phyloP scores from a whole-genome alignment of 1,140 invertebrate species.

The Pristionchus pacificus region DNA sequence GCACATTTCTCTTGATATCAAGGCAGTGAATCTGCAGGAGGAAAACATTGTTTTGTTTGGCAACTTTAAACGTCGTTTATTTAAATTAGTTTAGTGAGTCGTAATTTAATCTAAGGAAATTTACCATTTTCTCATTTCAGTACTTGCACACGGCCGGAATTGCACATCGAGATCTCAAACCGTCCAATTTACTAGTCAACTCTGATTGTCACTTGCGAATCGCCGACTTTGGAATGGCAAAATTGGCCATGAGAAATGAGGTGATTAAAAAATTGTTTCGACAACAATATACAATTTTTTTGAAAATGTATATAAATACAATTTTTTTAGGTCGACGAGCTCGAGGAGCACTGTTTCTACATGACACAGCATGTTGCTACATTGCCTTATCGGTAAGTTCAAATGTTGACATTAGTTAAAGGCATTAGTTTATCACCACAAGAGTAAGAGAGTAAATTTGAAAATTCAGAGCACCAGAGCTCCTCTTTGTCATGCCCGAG shows the following conservation, averaged over 20 bases:
- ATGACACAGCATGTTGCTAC: slow-evolving; percentile 42
- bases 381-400: slow-evolving; percentile 26
- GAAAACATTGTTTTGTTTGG: too few species aligned
- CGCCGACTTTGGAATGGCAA: slow-evolving; percentile 62
- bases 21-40: too few species aligned
- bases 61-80: too few species aligned
- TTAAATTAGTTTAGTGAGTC: background rate
- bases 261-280: background rate
- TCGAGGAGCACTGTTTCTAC: slow-evolving; percentile 42
- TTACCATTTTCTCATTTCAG: slow-evolving; percentile 37
- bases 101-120: background rate
- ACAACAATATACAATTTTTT: slow-evolving; percentile 23
- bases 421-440: too few species aligned
- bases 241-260: slow-evolving; percentile 27
- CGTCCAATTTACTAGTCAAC: slow-evolving; percentile 62
- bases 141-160: slow-evolving; percentile 63
- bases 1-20: too few species aligned
- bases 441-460: background rate
- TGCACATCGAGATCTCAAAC: slow-evolving; percentile 62
- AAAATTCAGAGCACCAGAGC: slow-evolving; percentile 73
- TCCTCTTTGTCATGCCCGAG: slow-evolving; percentile 94
- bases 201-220: slow-evolving; percentile 62
- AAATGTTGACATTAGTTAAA: background rate
- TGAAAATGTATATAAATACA: too few species aligned
- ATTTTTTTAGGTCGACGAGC: slow-evolving; percentile 37